Percentiles rank a stretch among this genome's conserved stretches.
Evolutionary conservation across 2,113 vertebrate species (phyloP).

Genomic region (Trematocara zebra): DNA sequence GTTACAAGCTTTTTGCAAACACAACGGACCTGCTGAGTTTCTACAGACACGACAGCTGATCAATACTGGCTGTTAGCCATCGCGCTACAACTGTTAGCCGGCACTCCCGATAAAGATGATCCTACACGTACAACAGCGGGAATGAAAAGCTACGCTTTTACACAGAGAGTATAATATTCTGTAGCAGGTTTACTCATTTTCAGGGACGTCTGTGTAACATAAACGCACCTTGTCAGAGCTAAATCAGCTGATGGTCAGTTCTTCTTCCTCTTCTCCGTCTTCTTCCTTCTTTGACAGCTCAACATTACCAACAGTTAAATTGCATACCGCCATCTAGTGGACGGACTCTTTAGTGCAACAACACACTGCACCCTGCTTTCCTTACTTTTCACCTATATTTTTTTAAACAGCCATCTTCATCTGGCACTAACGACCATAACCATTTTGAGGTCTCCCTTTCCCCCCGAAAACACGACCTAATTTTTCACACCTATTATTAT

Average conservation of each 20-base stretch:
- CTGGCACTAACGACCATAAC: neutral
- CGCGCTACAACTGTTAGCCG: neutral
- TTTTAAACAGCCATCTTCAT: neutral
- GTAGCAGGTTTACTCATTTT: fast-evolving
- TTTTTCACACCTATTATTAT: neutral
- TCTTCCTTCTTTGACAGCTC: fast-evolving
- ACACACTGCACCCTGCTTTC: neutral
- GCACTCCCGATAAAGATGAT: neutral
- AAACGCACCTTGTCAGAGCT: neutral
- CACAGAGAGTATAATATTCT: fast-evolving
- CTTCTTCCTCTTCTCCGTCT: neutral
- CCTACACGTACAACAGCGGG: neutral
- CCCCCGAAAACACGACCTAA: neutral
- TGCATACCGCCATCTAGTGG: constrained; percentile 2
- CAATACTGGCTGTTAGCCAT: neutral
- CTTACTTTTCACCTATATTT: neutral
- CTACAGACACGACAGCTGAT: neutral
- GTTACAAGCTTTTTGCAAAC: neutral
- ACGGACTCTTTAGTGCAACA: neutral
- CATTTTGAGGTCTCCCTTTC: neutral
- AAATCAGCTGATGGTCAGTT: neutral
- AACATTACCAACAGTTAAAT: neutral
- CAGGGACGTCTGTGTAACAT: neutral
- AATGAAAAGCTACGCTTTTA: neutral
- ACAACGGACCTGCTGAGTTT: neutral